Evolutionary conservation across 1,140 invertebrate species (phyloP).

Genomic region (Acromyrmex charruanus): DNA sequence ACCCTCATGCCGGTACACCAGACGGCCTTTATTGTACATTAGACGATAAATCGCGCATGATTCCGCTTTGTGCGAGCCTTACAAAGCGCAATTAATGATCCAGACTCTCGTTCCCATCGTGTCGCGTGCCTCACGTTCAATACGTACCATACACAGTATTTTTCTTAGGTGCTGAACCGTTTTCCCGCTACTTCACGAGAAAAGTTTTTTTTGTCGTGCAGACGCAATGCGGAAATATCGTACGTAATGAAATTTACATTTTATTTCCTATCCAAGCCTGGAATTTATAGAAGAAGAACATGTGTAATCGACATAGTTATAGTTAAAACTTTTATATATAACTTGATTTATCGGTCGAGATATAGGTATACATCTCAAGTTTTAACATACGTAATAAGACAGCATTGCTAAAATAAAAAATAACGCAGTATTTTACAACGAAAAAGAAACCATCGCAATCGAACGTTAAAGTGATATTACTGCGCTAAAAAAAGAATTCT

Average conservation of each 20-base stretch:
- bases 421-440: background rate
- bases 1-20: background rate
- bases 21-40: background rate
- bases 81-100: constrained; percentile 54
- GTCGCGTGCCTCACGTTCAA: constrained; percentile 35
- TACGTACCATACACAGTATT: background rate
- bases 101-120: constrained; percentile 29
- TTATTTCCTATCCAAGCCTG: background rate
- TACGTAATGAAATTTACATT: constrained; percentile 21
- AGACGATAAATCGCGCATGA: constrained; percentile 32
- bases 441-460: background rate
- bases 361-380: background rate
- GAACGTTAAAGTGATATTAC: background rate
- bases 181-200: constrained; percentile 13
- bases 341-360: background rate
- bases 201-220: background rate
- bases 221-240: constrained; percentile 14
- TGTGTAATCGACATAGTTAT: background rate
- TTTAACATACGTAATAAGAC: background rate
- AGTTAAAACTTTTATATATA: background rate
- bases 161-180: constrained; percentile 12
- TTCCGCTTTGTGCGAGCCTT: constrained; percentile 30
- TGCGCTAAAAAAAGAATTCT: too few species aligned
- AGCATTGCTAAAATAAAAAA: background rate
- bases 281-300: background rate